Conservation (phyloP, 2,113 vertebrate genomes). For the Gobius niger region DNA sequence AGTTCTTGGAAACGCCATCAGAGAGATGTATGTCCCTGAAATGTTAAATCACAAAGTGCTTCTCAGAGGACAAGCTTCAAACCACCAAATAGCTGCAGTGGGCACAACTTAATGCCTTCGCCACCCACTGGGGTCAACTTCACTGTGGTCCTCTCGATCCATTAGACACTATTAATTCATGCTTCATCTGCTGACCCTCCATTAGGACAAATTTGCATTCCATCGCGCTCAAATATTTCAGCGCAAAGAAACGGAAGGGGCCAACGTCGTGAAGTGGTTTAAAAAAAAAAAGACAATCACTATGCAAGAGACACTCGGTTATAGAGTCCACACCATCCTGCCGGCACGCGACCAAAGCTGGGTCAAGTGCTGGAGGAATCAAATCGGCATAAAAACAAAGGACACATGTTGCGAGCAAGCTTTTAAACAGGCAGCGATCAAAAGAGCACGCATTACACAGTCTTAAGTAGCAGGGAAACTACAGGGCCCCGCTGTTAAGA, state of each 20-base stretch:
- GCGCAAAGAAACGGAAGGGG: constrained; percentile 24
- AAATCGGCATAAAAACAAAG: constrained; percentile 36
- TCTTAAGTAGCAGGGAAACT: constrained; percentile 54
- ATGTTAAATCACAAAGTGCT: neutral
- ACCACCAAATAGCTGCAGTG: constrained; percentile 9
- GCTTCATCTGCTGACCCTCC: constrained; percentile 55
- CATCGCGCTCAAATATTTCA: constrained; percentile 51
- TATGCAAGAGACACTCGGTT: constrained; percentile 31
- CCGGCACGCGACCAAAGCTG: constrained; percentile 6
- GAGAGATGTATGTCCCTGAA: neutral
- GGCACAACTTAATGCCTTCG: constrained; percentile 15
- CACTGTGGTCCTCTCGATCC: constrained; percentile 47
- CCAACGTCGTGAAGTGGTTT: constrained; percentile 30
- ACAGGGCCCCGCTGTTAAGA: constrained; percentile 35
- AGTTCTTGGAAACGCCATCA: neutral
- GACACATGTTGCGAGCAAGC: constrained; percentile 48
- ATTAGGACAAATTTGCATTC: constrained; percentile 65
- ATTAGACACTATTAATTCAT: constrained; percentile 55
- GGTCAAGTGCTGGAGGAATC: constrained; percentile 31
- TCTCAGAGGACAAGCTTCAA: constrained; percentile 3
- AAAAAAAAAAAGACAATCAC: constrained; percentile 19
- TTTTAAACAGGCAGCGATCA: constrained; percentile 50
- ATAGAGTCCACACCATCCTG: constrained; percentile 9
- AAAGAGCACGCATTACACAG: constrained; percentile 41
- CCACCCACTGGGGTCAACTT: constrained; percentile 31